Evolutionary conservation across 1,140 invertebrate genomes (phyloP), one percentile per base, ranked within the genome.

Genomic region (Brachionus sp.): DNA sequence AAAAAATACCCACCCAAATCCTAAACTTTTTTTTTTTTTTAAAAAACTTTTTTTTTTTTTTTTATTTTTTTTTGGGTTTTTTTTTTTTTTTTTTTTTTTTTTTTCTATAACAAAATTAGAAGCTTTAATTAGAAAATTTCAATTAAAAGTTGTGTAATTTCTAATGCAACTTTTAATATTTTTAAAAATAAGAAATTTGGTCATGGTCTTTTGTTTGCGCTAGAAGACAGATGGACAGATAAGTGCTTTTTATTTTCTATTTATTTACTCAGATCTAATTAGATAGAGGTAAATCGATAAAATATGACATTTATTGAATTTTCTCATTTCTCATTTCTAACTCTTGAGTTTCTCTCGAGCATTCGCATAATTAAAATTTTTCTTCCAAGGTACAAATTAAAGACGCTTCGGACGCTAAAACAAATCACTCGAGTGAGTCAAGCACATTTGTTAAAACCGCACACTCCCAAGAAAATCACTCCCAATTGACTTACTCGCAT

Each of bases 241-340:
- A 66, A 33, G 64, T 33, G 64, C 29, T 37, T n/a, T n/a, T n/a
- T n/a, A 35, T 66, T 66, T 29, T 29, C 29, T 66, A 19, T 33
- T 66, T 66, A 33, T 66, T 66, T 37, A 33, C 33, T 10, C 29
- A 33, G 4, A 10, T 33, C 50, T 33, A 66, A 37, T 66, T 39
- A 39, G 35, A 70, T 70, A 70, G 66, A 70, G 66, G 66, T 70
- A 70, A 70, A 70, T 70, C 66, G 66, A 70, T 70, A 70, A 66
- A 66, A 66, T 33, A 33, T 70, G n/a, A 70, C 66, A 70, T 70
- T 70, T 70, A 42, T 70, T 70, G 16, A 39, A 70, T 16, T 70
- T n/a, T 66, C 9, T 57, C 19, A 19, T 57, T 19, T 57, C 50
- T 57, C 50, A 57, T 66, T n/a, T 70, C 66, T 19, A 25, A 70